Base-by-base conservation (phyloP, 2,113 vertebrate species). In the Calidris pugnax region DNA sequence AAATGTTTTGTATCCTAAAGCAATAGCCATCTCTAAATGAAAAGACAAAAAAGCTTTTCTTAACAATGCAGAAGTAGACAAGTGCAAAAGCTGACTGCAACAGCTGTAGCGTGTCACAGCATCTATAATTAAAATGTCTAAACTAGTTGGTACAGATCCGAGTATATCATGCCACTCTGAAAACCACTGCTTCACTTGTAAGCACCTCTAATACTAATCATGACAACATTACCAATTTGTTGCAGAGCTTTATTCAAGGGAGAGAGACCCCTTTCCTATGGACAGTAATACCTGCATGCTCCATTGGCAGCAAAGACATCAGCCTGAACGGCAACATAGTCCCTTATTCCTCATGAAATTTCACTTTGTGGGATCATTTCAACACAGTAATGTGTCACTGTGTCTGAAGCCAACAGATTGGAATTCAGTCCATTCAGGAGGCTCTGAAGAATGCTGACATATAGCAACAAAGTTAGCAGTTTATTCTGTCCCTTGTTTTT, bases 161-260 rank as follows among this genome's bases (percentile, higher is more conserved):
- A 47, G 26, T 4, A 41, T 0, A 1, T n/a, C 30, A 12, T 3
- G 5, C 13, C 39, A 21, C 60, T 66, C n/a, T 23, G 35, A 43
- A 30, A 76, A 43, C 4, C 3, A 3, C 45, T 53, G 63, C 37
- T 22, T 35, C 43, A 74, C 56, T 10, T 66, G 8, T 5, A 20
- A 84, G 56, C 37, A 39, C 27, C 53, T 50, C 11, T 14, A 53
- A 45, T 2, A 16, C 27, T 19, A 19, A 51, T 60, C 32, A 9
- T 4, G 15, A 32, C 27, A 69, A 37, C 24, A 26, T 1, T 2
- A 26, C 27, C n/a, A 41, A 13, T 30, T 16, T 37, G 27, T 19
- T 21, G 35, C n/a, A 76, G 55, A 75, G 16, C 9, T 45, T 43
- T 74, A 50, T 8, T 30, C 10, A 21, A 87, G 5, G 22, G 23